These are phyloP conservation scores for Monopis laevigella DNA, from an alignment of 2,888 invertebrate species.

Conservation along the genomic window DNA sequence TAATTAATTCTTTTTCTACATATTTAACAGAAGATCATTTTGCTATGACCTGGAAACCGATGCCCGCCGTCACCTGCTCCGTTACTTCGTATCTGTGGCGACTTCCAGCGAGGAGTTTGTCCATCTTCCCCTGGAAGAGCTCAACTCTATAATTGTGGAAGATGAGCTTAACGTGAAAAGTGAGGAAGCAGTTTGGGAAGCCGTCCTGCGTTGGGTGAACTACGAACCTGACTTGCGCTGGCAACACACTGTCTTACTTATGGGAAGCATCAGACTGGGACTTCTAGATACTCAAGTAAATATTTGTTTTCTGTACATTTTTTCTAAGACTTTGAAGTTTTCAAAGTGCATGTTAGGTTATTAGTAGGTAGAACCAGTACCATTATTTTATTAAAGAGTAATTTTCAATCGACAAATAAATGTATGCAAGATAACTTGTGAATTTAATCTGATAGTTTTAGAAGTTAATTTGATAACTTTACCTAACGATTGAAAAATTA, in stretches of 20 bases:
- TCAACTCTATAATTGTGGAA: constrained; percentile 79
- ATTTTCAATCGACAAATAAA: too few species aligned
- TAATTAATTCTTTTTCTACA: not conserved
- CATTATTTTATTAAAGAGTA: too few species aligned
- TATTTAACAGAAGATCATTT: constrained; percentile 69
- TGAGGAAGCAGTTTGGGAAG: constrained; percentile 89
- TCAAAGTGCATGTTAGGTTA: too few species aligned
- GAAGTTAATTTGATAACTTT: too few species aligned
- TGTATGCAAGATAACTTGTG: too few species aligned
- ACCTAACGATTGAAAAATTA: too few species aligned
- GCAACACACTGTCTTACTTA: constrained; percentile 77
- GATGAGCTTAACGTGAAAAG: constrained; percentile 89
- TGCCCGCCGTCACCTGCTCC: constrained; percentile 76
- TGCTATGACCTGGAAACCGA: constrained; percentile 76
- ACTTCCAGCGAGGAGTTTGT: constrained; percentile 79
- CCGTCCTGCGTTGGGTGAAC: constrained; percentile 88
- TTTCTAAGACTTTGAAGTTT: too few species aligned
- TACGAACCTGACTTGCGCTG: constrained; percentile 77
- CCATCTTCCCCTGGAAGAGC: constrained; percentile 74
- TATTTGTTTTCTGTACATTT: too few species aligned
- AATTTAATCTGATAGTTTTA: too few species aligned
- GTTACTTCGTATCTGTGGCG: constrained; percentile 79
- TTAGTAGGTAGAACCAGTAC: too few species aligned
- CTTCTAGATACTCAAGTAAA: constrained; percentile 79
- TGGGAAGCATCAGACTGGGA: constrained; percentile 83